Evolutionary conservation across 2,888 invertebrate species (phyloP).

Genomic region (Antheraea yamamai): DNA sequence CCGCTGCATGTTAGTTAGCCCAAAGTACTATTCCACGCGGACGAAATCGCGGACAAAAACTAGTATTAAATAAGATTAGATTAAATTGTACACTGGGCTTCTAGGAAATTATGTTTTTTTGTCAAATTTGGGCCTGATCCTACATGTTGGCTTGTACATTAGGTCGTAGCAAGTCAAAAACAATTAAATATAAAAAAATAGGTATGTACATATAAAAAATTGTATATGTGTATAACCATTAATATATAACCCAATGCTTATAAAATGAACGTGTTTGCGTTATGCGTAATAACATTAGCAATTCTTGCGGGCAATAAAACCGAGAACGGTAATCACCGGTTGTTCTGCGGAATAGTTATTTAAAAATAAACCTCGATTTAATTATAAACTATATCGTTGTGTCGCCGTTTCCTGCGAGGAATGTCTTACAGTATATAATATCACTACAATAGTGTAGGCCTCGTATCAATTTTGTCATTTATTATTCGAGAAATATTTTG

Average conservation of each 20-base stretch:
- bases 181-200: too few species aligned
- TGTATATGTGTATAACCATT: too few species aligned
- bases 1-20: too few species aligned
- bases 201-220: too few species aligned
- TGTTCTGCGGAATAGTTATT: constrained; percentile 18
- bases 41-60: too few species aligned
- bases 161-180: too few species aligned
- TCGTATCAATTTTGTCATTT: not conserved
- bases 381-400: constrained; percentile 12
- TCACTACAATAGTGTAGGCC: not conserved
- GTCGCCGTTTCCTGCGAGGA: not conserved
- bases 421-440: not conserved
- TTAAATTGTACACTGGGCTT: too few species aligned
- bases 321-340: constrained; percentile 19
- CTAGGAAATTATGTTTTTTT: too few species aligned
- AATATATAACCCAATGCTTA: constrained; percentile 1
- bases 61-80: too few species aligned
- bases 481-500: not conserved
- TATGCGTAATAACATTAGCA: constrained; percentile 7
- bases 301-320: constrained; percentile 17
- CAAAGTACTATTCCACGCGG: too few species aligned
- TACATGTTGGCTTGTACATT: too few species aligned
- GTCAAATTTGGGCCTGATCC: too few species aligned
- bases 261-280: not conserved
- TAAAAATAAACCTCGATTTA: constrained; percentile 23